A percentile compares a stretch with the other conserved stretches of the same genome.
These are phyloP conservation scores for Leptopterna dolabrata DNA, from an alignment of 2,888 invertebrate species.

Conservation along the genomic window DNA sequence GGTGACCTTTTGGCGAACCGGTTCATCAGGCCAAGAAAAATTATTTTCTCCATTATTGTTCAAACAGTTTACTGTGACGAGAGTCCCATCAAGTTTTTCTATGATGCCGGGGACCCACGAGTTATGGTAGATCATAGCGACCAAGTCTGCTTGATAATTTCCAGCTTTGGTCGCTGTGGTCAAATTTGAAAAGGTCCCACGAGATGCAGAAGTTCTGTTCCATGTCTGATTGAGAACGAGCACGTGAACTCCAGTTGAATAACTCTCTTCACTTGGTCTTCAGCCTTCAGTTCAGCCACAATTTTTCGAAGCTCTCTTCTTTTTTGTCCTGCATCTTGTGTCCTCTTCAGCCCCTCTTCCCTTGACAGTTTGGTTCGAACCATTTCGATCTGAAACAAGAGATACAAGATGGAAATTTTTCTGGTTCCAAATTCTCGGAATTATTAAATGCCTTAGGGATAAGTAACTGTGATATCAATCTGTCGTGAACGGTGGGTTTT, in stretches of 20 bases:
- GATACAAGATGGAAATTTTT: too few species aligned
- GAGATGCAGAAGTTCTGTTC: neutral
- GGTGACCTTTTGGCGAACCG: neutral
- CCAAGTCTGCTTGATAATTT: neutral
- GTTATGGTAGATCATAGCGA: neutral
- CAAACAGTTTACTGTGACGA: neutral
- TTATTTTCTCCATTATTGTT: neutral
- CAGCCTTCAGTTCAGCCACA: neutral
- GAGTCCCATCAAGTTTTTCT: neutral
- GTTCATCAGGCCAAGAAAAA: neutral
- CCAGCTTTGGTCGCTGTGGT: neutral
- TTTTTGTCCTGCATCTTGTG: neutral
- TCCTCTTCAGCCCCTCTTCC: neutral
- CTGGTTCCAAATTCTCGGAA: too few species aligned
- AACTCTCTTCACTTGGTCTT: neutral
- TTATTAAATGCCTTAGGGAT: too few species aligned
- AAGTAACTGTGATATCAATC: too few species aligned
- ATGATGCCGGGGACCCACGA: neutral
- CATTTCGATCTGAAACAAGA: too few species aligned
- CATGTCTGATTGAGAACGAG: too few species aligned
- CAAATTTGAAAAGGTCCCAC: neutral
- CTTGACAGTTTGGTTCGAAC: neutral
- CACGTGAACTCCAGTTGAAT: neutral
- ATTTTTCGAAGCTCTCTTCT: neutral
- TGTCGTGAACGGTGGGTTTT: too few species aligned